These are phyloP conservation scores for Ichneumon xanthorius DNA, from an alignment of 2,888 invertebrate genomes.

Conservation along the genomic window DNA sequence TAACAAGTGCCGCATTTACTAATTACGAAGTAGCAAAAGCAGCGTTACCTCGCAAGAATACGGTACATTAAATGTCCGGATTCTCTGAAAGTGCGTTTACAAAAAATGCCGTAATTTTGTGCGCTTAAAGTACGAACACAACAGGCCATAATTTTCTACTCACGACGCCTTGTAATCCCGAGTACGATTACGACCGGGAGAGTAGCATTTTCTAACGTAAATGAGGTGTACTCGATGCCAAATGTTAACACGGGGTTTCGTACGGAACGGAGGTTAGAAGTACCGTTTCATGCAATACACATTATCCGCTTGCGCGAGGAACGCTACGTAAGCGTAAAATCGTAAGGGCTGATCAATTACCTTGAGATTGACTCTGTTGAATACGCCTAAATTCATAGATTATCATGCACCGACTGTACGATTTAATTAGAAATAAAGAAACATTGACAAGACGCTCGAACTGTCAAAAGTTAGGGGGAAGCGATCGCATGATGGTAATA, in stretches of 20 bases:
- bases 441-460: slow-evolving; percentile 45
- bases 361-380: slow-evolving; percentile 93
- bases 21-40: neutral
- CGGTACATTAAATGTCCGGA: neutral
- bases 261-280: slow-evolving; percentile 60
- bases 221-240: neutral
- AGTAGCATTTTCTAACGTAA: neutral
- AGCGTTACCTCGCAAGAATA: neutral
- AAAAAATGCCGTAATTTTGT: neutral
- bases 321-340: slow-evolving; percentile 3
- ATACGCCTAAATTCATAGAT: slow-evolving; percentile 93
- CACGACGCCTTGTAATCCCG: slow-evolving; percentile 5
- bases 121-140: neutral
- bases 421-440: slow-evolving; percentile 58
- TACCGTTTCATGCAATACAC: slow-evolving; percentile 41
- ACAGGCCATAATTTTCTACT: slow-evolving; percentile 6
- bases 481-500: slow-evolving; percentile 40
- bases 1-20: neutral
- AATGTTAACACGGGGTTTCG: slow-evolving; percentile 12
- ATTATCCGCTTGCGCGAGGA: slow-evolving; percentile 56
- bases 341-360: slow-evolving; percentile 83
- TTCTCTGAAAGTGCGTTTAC: neutral
- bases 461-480: slow-evolving; percentile 56
- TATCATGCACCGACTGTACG: slow-evolving; percentile 73
- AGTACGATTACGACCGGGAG: neutral